phyloP scores from a whole-genome alignment of 2,113 vertebrate genomes.

The Tragulus kanchil region DNA sequence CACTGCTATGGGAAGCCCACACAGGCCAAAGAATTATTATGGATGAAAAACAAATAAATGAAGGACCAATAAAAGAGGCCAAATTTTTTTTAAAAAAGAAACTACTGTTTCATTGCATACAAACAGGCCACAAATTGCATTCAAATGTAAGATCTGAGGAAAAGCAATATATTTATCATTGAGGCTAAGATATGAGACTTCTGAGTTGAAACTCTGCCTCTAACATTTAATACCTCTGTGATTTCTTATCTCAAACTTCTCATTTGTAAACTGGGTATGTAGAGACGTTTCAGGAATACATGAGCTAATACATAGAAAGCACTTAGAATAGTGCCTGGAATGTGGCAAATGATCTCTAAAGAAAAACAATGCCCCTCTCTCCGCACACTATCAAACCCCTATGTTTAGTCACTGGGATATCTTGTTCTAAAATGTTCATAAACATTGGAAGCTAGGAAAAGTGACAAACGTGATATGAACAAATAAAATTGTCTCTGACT shows the following conservation, averaged over 20 bases:
- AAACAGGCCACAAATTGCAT: background rate
- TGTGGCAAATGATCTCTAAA: background rate
- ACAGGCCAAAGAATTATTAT: too few relatives aligned
- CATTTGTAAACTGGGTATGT: background rate
- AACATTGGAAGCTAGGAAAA: background rate
- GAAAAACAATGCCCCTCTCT: accelerated
- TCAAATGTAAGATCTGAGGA: background rate
- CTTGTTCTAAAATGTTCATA: background rate
- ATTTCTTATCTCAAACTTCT: background rate
- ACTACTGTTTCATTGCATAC: background rate
- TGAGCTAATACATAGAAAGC: background rate
- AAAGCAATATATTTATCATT: background rate
- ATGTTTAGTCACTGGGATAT: background rate
- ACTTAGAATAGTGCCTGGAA: background rate
- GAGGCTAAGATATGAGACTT: constrained; percentile 6
- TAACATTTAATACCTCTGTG: background rate
- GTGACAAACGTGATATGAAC: background rate
- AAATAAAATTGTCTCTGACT: background rate
- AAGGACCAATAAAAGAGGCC: too few relatives aligned
- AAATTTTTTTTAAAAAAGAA: background rate
- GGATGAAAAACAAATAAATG: too few relatives aligned
- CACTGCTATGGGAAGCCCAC: too few relatives aligned
- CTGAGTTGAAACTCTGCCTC: background rate
- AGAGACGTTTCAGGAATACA: background rate
- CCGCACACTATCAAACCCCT: too few relatives aligned